Percentiles rank a stretch among this genome's conserved stretches.
phyloP scores from a whole-genome alignment of 2,113 vertebrate genomes.

The Rhipidura dahli region DNA sequence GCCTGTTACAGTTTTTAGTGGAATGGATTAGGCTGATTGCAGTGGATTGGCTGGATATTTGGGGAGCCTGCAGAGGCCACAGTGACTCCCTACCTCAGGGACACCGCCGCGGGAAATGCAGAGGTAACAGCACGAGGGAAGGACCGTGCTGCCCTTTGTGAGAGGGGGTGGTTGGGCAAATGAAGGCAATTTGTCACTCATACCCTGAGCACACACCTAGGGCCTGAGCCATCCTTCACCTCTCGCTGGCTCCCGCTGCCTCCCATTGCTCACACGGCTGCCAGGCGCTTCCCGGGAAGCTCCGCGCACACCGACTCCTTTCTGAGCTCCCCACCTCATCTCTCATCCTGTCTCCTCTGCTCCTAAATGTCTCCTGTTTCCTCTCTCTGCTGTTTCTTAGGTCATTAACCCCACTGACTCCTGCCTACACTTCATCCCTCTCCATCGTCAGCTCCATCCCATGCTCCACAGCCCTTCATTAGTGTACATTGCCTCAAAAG shows the following conservation, averaged over 20 bases:
- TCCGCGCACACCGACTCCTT: not conserved
- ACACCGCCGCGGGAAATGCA: not conserved
- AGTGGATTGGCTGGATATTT: not conserved
- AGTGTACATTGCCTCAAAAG: not conserved
- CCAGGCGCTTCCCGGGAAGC: not conserved
- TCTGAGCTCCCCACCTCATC: not conserved
- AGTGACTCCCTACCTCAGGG: not conserved
- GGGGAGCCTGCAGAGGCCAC: not conserved
- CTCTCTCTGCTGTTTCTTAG: not conserved
- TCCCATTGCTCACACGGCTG: not conserved
- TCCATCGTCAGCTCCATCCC: not conserved
- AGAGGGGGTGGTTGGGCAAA: not conserved
- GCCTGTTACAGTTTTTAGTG: not conserved
- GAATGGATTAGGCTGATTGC: not conserved
- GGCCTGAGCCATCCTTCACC: not conserved
- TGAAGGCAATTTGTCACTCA: constrained; percentile 36
- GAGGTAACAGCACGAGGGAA: not conserved
- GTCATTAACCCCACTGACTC: not conserved
- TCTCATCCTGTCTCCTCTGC: not conserved
- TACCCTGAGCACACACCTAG: not conserved
- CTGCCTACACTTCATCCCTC: not conserved
- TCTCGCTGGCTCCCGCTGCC: not conserved
- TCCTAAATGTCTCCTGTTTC: not conserved
- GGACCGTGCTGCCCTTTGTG: not conserved
- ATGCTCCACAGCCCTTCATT: not conserved